Evolutionary conservation across 2,113 vertebrate genomes (phyloP).

Genomic region (Muntiacus reevesi): DNA sequence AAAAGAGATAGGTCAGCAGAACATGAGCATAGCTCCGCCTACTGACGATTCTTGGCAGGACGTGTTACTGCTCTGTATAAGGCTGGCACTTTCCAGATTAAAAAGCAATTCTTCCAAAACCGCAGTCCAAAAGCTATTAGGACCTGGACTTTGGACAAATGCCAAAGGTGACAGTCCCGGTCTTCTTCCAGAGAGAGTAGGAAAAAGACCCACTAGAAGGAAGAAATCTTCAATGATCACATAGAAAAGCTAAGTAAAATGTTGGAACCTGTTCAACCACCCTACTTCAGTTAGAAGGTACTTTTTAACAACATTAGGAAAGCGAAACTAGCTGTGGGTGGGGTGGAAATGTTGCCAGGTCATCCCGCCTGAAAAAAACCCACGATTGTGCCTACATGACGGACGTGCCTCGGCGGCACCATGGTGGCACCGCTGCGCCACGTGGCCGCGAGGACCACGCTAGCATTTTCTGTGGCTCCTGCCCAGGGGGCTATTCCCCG

Average conservation of each 20-base stretch:
- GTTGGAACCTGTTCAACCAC: conserved; percentile 51
- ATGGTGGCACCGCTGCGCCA: background rate
- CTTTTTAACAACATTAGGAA: conserved; percentile 67
- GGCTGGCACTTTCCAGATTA: conserved; percentile 28
- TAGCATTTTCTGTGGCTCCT: background rate
- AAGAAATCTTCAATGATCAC: background rate
- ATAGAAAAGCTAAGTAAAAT: conserved; percentile 22
- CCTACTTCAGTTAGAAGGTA: conserved; percentile 34
- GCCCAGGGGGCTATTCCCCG: background rate
- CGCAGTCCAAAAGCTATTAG: conserved; percentile 16
- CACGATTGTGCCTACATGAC: background rate
- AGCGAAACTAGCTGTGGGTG: conserved; percentile 71
- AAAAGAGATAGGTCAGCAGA: background rate
- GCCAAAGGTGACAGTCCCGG: conserved; percentile 8
- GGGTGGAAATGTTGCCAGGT: conserved; percentile 46
- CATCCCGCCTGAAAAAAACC: conserved; percentile 20
- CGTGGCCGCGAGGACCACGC: background rate
- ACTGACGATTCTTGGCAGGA: background rate
- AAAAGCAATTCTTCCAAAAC: conserved; percentile 55
- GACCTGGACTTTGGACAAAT: conserved; percentile 40
- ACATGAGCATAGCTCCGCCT: background rate
- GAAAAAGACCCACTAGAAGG: background rate
- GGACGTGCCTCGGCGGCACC: background rate
- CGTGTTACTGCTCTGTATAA: background rate
- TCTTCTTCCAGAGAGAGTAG: background rate